Evolutionary conservation across 2,113 vertebrate genomes (phyloP).

Genomic region (Eptatretus burgeri): DNA sequence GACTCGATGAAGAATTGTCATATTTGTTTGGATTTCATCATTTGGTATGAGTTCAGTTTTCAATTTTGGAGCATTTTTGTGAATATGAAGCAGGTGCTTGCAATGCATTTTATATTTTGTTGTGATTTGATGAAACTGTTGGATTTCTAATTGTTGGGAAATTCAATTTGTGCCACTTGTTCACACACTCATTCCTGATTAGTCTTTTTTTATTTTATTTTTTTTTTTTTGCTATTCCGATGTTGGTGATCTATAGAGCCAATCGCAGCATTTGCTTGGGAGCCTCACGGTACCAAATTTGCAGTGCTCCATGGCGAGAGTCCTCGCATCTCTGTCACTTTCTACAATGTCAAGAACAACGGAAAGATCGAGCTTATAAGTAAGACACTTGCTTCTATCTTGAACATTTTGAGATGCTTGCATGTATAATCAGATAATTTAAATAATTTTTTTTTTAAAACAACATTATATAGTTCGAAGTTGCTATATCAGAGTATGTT

Average conservation of each 20-base stretch:
- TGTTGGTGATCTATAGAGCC: slow-evolving; percentile 23
- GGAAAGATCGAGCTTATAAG: slow-evolving; percentile 90
- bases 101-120: too few relatives aligned
- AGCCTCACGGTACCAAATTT: slow-evolving; percentile 89
- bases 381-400: slow-evolving; percentile 17
- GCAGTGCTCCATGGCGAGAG: slow-evolving; percentile 76
- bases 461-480: too few relatives aligned
- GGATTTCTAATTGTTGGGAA: background rate
- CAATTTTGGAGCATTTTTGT: background rate
- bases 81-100: too few relatives aligned
- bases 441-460: too few relatives aligned
- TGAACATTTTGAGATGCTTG: too few relatives aligned
- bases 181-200: background rate
- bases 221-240: background rate
- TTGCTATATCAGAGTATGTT: too few relatives aligned
- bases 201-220: background rate
- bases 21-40: background rate
- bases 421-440: too few relatives aligned
- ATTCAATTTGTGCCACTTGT: background rate
- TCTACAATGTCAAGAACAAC: slow-evolving; percentile 90
- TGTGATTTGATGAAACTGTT: background rate
- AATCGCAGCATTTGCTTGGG: slow-evolving; percentile 96
- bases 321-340: slow-evolving; percentile 60
- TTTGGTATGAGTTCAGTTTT: background rate
- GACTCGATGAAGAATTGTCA: background rate